Evolutionary conservation across 2,888 invertebrate genomes (phyloP).

Genomic region (Eristalis pertinax): DNA sequence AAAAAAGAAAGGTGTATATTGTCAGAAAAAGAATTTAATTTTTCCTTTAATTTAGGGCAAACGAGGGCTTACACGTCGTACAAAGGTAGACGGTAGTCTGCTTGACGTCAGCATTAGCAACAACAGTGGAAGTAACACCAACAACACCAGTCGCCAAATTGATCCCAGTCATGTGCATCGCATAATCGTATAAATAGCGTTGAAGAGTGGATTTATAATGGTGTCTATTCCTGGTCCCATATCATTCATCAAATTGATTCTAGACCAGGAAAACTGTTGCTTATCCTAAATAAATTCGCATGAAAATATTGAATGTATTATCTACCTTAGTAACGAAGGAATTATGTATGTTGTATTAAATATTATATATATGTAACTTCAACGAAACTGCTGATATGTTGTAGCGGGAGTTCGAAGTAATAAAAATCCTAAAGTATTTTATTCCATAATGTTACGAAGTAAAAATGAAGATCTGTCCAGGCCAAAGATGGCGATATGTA

Average conservation of each 20-base stretch:
- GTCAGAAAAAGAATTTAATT: background rate
- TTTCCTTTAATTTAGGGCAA: slow-evolving; percentile 76
- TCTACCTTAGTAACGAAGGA: slow-evolving; percentile 47
- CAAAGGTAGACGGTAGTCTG: slow-evolving; percentile 75
- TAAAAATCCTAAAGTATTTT: slow-evolving; percentile 62
- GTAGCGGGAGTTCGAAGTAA: slow-evolving; percentile 49
- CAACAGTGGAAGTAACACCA: slow-evolving; percentile 67
- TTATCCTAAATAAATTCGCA: slow-evolving; percentile 12
- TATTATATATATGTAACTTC: slow-evolving; percentile 57
- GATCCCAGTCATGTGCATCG: slow-evolving; percentile 80
- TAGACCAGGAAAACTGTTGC: background rate
- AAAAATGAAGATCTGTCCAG: no score
- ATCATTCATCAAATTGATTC: background rate
- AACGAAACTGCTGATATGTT: slow-evolving; percentile 52
- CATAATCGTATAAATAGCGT: slow-evolving; percentile 76
- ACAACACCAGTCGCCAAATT: slow-evolving; percentile 74
- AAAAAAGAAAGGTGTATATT: background rate
- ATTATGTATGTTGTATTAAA: slow-evolving; percentile 43
- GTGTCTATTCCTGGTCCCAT: slow-evolving; percentile 47
- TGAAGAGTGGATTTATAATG: slow-evolving; percentile 40
- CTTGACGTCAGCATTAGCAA: slow-evolving; percentile 72
- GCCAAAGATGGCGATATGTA: no score
- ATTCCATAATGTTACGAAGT: no score
- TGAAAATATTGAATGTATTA: slow-evolving; percentile 57
- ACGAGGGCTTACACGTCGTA: slow-evolving; percentile 77